Conservation (phyloP, 2,113 vertebrate genomes). For the Cyanistes caeruleus region DNA sequence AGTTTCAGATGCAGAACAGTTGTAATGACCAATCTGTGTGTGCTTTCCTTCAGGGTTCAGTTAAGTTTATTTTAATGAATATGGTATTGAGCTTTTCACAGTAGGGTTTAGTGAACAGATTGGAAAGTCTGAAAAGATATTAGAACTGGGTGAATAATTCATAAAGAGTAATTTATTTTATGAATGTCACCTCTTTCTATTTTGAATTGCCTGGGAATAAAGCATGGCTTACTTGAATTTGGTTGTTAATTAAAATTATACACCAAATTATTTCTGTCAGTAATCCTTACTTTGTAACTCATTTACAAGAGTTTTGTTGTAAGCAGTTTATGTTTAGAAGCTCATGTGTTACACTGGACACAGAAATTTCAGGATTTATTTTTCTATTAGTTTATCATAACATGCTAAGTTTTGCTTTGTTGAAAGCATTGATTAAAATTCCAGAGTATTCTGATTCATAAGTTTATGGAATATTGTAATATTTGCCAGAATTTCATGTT, state of each 20-base stretch:
- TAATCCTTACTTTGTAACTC: neutral
- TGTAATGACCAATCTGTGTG: neutral
- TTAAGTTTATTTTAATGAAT: constrained; percentile 48
- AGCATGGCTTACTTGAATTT: neutral
- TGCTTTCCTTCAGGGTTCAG: neutral
- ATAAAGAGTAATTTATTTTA: constrained; percentile 46
- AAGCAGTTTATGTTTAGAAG: neutral
- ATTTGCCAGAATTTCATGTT: constrained; percentile 23
- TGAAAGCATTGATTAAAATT: neutral
- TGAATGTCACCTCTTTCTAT: constrained; percentile 36
- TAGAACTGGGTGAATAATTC: constrained; percentile 57
- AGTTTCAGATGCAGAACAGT: neutral
- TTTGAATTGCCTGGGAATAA: constrained; percentile 36
- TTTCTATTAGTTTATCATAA: neutral
- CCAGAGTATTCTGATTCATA: neutral
- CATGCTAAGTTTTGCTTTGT: neutral
- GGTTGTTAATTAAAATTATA: constrained; percentile 39
- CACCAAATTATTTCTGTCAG: neutral
- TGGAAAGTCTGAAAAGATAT: constrained; percentile 34
- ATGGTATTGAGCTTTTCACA: constrained; percentile 17
- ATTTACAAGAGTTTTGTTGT: neutral
- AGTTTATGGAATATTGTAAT: neutral
- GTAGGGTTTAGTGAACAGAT: constrained; percentile 39
- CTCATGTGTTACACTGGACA: neutral
- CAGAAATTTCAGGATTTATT: neutral